Conservation (phyloP, 37 sponge, comb jelly and placozoan species). For the Axinella damicornis region DNA sequence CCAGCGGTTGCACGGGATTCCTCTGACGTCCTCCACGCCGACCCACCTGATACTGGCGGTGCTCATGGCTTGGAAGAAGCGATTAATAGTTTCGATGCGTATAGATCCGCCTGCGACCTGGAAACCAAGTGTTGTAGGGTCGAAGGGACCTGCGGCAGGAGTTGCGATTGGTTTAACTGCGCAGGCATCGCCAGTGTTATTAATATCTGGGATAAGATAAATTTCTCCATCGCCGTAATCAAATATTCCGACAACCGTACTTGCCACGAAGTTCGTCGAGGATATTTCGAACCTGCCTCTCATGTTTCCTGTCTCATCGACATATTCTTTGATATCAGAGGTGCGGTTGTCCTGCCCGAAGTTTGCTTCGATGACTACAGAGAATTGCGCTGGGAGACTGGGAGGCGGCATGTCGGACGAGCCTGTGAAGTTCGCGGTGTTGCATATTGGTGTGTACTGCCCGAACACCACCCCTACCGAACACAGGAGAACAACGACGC, state of each 20-base stretch:
- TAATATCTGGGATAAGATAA: conserved; percentile 26
- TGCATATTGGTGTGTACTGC: neutral
- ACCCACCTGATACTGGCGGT: conserved; percentile 8
- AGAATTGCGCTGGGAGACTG: conserved; percentile 49
- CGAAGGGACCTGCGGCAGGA: too few species aligned
- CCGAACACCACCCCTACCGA: too few species aligned
- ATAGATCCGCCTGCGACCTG: conserved; percentile 22
- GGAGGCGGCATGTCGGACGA: conserved; percentile 10
- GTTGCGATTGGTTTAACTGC: neutral
- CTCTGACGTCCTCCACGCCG: conserved; percentile 39
- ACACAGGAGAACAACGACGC: too few species aligned
- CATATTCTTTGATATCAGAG: conserved; percentile 18
- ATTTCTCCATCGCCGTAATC: conserved; percentile 32
- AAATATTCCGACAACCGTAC: conserved; percentile 2
- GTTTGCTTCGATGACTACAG: conserved; percentile 40
- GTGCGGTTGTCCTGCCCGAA: neutral
- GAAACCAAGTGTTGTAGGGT: conserved; percentile 6
- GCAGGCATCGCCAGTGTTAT: conserved; percentile 30
- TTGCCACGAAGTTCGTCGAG: too few species aligned
- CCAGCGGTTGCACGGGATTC: conserved; percentile 55
- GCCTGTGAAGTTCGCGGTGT: neutral
- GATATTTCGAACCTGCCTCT: conserved; percentile 35
- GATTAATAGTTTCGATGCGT: conserved; percentile 22
- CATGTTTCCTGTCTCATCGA: conserved; percentile 41
- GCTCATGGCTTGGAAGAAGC: neutral